Evolutionary conservation across 2,113 vertebrate genomes (phyloP).

Genomic region (Archocentrus centrarchus): DNA sequence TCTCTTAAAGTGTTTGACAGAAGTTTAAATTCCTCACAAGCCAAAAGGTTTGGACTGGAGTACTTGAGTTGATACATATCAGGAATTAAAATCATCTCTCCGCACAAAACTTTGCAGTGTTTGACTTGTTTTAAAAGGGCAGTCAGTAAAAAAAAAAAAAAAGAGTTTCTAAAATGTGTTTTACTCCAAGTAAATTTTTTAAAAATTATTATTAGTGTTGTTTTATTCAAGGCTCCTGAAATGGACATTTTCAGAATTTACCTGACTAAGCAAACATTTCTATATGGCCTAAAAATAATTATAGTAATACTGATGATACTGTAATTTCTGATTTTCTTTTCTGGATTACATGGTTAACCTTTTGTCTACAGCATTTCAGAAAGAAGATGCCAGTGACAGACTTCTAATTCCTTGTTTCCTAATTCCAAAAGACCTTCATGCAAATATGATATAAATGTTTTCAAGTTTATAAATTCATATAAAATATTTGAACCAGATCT

Average conservation of each 20-base stretch:
- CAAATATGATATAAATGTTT: neutral
- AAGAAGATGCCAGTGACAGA: neutral
- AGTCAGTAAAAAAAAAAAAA: neutral
- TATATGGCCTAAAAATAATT: neutral
- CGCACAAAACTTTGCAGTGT: conserved; percentile 9
- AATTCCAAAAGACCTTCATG: neutral
- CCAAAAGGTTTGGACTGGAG: conserved; percentile 33
- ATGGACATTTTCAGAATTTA: neutral
- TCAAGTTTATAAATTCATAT: neutral
- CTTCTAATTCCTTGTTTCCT: neutral
- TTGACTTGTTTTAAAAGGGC: conserved; percentile 29
- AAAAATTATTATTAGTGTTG: neutral
- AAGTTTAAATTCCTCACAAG: conserved; percentile 47
- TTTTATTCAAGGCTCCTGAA: neutral
- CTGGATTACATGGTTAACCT: neutral
- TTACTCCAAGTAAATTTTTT: neutral
- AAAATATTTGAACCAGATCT: neutral
- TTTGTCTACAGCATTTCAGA: neutral
- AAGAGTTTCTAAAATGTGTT: neutral
- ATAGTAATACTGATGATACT: neutral
- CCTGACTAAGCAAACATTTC: too few species aligned
- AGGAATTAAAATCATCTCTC: conserved; percentile 33
- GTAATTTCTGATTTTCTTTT: neutral
- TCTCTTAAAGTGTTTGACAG: conserved; percentile 63
- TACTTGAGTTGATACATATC: conserved; percentile 21